These are phyloP conservation scores for Scolopax mira DNA, from an alignment of 2,113 vertebrate species.

Conservation along the genomic window DNA sequence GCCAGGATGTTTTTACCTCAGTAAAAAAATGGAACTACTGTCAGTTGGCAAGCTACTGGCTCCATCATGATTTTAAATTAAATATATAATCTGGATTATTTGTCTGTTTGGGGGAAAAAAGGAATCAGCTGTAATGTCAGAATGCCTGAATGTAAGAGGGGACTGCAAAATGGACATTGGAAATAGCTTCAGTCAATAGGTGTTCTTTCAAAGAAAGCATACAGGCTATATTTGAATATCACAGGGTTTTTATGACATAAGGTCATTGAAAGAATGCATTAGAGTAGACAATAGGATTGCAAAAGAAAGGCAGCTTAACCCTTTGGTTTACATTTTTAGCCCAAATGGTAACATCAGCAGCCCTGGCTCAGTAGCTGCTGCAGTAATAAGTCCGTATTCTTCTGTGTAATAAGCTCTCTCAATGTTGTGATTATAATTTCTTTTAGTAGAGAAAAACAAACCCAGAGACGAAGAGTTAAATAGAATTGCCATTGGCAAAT, in stretches of 20 bases:
- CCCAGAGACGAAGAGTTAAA: slow-evolving; percentile 76
- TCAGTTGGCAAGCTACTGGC: neutral
- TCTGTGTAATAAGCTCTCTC: neutral
- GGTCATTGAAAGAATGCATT: neutral
- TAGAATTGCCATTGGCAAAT: slow-evolving; percentile 70
- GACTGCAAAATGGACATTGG: neutral
- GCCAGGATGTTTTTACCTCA: slow-evolving; percentile 47
- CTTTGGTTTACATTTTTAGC: neutral
- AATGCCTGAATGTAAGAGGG: neutral
- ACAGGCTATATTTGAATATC: neutral
- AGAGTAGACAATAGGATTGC: neutral
- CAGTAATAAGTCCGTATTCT: neutral
- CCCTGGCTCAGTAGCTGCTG: slow-evolving; percentile 1
- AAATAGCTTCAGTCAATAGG: neutral
- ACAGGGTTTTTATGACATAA: neutral
- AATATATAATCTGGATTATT: neutral
- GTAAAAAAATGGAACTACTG: neutral
- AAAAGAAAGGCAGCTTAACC: neutral
- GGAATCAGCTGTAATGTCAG: neutral
- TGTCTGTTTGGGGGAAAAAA: neutral
- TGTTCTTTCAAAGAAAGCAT: neutral
- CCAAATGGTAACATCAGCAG: neutral
- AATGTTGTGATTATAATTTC: neutral
- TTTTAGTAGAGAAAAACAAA: slow-evolving; percentile 39
- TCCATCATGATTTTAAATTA: slow-evolving; percentile 7